phyloP scores from a whole-genome alignment of 2,888 invertebrate species.

The Hirtodrosophila confusa region DNA sequence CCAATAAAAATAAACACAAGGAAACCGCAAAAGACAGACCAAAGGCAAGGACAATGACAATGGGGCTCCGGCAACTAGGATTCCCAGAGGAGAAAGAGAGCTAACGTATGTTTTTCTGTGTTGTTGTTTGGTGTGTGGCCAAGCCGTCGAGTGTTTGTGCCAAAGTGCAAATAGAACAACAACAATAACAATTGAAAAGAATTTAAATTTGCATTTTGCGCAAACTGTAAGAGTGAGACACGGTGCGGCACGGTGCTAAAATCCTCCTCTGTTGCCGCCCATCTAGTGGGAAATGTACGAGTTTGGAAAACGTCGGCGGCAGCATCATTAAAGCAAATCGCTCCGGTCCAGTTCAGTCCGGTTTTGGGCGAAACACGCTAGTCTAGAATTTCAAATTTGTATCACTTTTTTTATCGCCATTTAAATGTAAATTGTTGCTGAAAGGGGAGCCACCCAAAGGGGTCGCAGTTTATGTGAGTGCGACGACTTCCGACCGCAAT shows the following conservation, averaged over 20 bases:
- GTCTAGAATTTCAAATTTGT: conserved; percentile 77
- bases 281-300: conserved; percentile 5
- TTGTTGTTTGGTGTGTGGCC: conserved; percentile 32
- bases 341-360: conserved; percentile 33
- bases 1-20: conserved; percentile 52
- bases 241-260: not conserved
- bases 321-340: conserved; percentile 70
- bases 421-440: conserved; percentile 74
- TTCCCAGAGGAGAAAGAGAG: conserved; percentile 60
- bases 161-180: conserved; percentile 77
- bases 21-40: conserved; percentile 42
- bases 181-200: conserved; percentile 82
- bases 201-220: conserved; percentile 82
- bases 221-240: conserved; percentile 54
- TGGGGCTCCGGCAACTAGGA: conserved; percentile 29
- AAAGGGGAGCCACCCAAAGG: conserved; percentile 40
- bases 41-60: conserved; percentile 59
- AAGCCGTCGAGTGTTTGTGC: conserved; percentile 70
- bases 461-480: conserved; percentile 72
- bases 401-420: conserved; percentile 79
- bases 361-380: conserved; percentile 31
- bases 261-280: not conserved
- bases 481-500: conserved; percentile 80
- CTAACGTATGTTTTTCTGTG: conserved; percentile 66
- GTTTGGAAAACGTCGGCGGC: conserved; percentile 26